Conservation (phyloP, 2,113 vertebrate genomes). For the Sander lucioperca region DNA sequence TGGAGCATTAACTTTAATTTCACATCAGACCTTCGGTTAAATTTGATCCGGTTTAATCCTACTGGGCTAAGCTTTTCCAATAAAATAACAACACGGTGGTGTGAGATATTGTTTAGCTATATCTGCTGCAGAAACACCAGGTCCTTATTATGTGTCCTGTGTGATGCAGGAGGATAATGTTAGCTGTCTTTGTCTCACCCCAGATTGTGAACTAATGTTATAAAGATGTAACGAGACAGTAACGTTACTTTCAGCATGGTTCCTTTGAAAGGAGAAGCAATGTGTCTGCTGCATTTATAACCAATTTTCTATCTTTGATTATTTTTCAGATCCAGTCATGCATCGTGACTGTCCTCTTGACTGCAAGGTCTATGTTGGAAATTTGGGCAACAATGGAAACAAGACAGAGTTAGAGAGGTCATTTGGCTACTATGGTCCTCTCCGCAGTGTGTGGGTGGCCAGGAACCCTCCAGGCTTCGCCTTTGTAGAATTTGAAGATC, state of each 20-base stretch:
- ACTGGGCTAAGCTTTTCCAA: no score
- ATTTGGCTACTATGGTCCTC: slow-evolving; percentile 97
- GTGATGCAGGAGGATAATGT: not conserved
- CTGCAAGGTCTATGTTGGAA: slow-evolving; percentile 99
- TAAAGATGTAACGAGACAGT: no score
- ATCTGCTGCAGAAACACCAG: not conserved
- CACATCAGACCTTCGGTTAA: not conserved
- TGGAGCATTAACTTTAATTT: fast-evolving
- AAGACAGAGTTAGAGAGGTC: slow-evolving; percentile 96
- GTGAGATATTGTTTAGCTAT: not conserved
- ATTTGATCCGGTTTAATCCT: no score
- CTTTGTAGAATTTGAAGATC: slow-evolving; percentile 98
- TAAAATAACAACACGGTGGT: not conserved
- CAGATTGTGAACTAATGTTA: not conserved
- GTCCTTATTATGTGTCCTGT: not conserved
- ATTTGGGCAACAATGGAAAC: slow-evolving; percentile 99
- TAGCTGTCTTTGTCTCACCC: not conserved
- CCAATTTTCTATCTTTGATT: not conserved
- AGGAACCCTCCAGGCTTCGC: slow-evolving; percentile 98
- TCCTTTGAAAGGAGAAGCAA: not conserved
- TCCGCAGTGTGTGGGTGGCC: slow-evolving; percentile 98
- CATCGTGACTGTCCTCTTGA: slow-evolving; percentile 98
- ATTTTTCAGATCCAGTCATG: slow-evolving; percentile 86
- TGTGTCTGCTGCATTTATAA: not conserved
- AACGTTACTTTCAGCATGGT: not conserved